These are phyloP conservation scores for Therioaphis trifolii DNA, from an alignment of 2,888 invertebrate species.

Conservation along the genomic window DNA sequence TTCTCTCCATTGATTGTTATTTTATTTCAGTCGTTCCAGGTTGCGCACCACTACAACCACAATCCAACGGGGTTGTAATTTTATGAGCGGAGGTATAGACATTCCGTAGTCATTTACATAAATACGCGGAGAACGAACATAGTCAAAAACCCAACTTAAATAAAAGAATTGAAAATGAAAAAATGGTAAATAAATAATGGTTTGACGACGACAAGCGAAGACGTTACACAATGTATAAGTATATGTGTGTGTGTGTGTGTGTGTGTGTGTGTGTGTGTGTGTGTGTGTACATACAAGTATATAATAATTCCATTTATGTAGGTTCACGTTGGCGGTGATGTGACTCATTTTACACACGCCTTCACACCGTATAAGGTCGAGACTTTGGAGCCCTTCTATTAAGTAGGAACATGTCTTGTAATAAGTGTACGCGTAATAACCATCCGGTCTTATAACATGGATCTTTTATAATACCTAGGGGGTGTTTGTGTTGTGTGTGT, in stretches of 20 bases:
- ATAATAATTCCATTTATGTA: constrained; percentile 47
- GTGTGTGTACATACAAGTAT: neutral
- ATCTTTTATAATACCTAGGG: no score
- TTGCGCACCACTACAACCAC: neutral
- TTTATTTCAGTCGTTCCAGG: no score
- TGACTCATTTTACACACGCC: constrained; percentile 38
- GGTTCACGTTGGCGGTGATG: constrained; percentile 20
- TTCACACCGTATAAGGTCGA: constrained; percentile 41
- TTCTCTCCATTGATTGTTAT: neutral
- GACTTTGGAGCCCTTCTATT: constrained; percentile 38
- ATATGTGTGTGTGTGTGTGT: neutral
- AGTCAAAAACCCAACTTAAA: neutral
- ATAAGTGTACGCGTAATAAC: neutral
- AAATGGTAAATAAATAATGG: neutral
- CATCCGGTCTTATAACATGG: neutral
- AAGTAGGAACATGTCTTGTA: neutral
- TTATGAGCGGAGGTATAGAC: neutral
- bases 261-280: no score
- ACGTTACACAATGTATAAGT: constrained; percentile 11
- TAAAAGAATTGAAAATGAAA: neutral
- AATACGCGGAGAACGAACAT: neutral
- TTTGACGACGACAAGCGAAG: neutral
- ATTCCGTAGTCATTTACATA: neutral
- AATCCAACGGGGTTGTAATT: neutral
- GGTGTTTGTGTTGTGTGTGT: neutral